Conservation (phyloP, 2,113 vertebrate species). For the Meles meles region DNA sequence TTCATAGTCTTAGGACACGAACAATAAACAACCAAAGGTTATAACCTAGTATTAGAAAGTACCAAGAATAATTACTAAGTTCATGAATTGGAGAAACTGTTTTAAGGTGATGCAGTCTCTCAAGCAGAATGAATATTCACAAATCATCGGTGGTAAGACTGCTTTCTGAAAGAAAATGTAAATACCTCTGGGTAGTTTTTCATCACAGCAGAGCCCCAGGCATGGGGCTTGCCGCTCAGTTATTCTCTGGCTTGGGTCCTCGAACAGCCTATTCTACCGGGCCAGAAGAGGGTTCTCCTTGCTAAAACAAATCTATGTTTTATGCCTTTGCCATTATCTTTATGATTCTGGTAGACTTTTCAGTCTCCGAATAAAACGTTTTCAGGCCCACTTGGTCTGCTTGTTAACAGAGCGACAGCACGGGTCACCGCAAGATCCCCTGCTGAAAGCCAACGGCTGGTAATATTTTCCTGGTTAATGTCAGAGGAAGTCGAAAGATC, state of each 20-base stretch:
- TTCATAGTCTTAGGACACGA: background rate
- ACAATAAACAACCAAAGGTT: background rate
- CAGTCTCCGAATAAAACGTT: background rate
- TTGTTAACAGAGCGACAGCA: background rate
- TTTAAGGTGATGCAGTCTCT: background rate
- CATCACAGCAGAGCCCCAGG: background rate
- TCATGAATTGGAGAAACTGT: background rate
- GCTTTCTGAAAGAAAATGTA: background rate
- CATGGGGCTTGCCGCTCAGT: background rate
- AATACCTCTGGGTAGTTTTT: background rate
- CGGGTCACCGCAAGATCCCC: background rate
- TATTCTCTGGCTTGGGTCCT: background rate
- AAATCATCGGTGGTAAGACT: background rate
- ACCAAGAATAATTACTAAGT: background rate
- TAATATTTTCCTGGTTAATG: constrained; percentile 20
- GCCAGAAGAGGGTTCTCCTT: background rate
- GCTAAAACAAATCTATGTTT: background rate
- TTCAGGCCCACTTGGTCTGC: background rate
- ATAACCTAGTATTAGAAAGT: background rate
- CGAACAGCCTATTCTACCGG: background rate
- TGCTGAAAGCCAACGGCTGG: background rate
- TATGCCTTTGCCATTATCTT: background rate
- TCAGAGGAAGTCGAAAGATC: constrained; percentile 31
- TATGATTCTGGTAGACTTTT: background rate
- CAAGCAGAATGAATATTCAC: background rate